Base-by-base conservation (phyloP, 2,888 invertebrate genomes). In the Venustoraphidia nigricollis region DNA sequence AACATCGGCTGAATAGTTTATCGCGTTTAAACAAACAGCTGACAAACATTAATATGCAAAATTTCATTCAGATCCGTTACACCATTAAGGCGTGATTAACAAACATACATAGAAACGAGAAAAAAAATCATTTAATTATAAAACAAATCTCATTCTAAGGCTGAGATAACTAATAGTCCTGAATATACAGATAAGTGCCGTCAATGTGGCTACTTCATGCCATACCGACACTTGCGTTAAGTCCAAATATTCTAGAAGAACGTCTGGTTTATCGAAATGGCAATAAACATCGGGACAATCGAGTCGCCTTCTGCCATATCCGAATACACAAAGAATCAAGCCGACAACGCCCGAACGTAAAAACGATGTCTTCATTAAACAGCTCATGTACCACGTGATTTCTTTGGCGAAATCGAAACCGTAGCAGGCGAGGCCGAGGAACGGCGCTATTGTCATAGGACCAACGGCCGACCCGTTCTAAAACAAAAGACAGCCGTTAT, bases 391-490 rank as follows among this genome's bases (percentile, higher is more conserved):
- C 5, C 70, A 62, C 0, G 80, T 74, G 49, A 81, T 79, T 53
- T 74, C 67, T 40, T 72, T 70, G 0, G 81, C 80, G 64, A 81
- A 81, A 61, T 81, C 81, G 54, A 81, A 81, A 0, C 81, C 81
- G 61, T 81, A 81, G 51, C 80, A 75, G 0, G 77, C 81, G 11
- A 81, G 62, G 2, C 81, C 81, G 48, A 81, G 72, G 56, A 79
- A 76, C 0, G 80, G 79, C 1, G 81, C 81, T 40, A 81, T 75
- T 0, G 75, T 64, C 47, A 78, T 64, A 1, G 81, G 81, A 0
- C 79, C 81, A 41, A 81, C 75, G 8, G 79, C 79, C 51, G 77
- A 76, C 27, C 81, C 81, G 53, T 81, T 81, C 81, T 81, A 68
- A 9, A 67, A 69, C 51, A 14, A 50, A 48, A 47, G 43, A 45